Conservation (phyloP, 2,113 vertebrate genomes). For the Cephalopholis sonnerati region DNA sequence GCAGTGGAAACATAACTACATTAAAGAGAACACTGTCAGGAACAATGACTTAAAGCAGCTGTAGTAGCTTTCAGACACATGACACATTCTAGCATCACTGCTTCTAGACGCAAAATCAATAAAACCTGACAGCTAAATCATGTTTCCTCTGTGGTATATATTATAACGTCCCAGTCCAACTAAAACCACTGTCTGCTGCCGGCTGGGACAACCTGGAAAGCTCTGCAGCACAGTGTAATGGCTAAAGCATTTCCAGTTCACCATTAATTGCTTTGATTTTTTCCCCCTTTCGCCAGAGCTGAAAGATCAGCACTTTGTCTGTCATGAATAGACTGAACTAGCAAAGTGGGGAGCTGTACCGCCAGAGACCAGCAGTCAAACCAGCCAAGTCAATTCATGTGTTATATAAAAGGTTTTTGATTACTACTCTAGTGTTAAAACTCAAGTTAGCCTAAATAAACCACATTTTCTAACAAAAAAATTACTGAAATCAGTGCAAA, state of each 20-base stretch:
- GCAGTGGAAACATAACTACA: not conserved
- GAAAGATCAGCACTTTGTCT: constrained; percentile 36
- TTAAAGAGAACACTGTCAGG: not conserved
- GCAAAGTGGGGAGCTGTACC: not conserved
- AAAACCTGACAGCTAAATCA: constrained; percentile 19
- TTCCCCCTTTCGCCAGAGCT: not conserved
- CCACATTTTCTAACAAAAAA: not conserved
- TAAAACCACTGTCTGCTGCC: constrained; percentile 27
- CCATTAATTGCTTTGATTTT: constrained; percentile 52
- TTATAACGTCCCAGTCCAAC: constrained; percentile 32
- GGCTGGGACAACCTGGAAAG: constrained; percentile 4
- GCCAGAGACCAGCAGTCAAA: not conserved
- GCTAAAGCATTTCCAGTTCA: constrained; percentile 57
- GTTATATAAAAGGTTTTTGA: constrained; percentile 2
- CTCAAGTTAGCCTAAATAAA: not conserved
- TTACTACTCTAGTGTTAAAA: not conserved
- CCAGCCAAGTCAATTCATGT: not conserved
- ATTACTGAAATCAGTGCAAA: not conserved
- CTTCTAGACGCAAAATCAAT: not conserved
- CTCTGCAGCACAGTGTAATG: constrained; percentile 12
- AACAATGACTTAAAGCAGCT: constrained; percentile 2
- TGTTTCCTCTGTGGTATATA: constrained; percentile 18
- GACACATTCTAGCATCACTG: not conserved
- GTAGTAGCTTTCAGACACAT: not conserved
- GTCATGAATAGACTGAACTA: constrained; percentile 19